Conservation (phyloP, 2,797 vertebrate species). For the Erethizon dorsatum region DNA sequence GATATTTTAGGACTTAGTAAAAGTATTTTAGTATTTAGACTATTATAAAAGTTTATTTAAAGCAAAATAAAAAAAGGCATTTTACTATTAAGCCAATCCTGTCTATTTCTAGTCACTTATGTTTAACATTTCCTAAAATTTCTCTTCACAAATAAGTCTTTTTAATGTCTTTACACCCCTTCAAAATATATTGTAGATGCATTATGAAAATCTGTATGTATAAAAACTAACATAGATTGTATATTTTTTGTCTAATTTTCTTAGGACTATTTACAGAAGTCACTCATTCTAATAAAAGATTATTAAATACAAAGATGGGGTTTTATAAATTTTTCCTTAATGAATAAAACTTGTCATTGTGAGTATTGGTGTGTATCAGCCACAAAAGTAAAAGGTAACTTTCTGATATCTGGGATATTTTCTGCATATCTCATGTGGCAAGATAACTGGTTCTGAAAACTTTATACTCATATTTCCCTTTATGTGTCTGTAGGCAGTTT, state of each 20-base stretch:
- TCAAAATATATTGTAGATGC: not conserved
- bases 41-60: not conserved
- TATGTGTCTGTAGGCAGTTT: not conserved
- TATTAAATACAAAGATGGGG: not conserved
- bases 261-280: not conserved
- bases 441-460: not conserved
- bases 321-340: not conserved
- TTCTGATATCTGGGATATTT: not conserved
- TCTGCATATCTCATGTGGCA: not conserved
- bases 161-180: not conserved
- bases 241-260: not conserved
- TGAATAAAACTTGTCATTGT: not conserved
- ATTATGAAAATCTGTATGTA: not conserved
- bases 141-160: not conserved
- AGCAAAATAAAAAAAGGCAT: not conserved
- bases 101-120: not conserved
- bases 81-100: not conserved
- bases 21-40: no score
- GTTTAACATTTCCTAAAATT: not conserved
- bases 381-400: not conserved
- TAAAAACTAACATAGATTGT: not conserved
- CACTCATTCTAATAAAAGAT: not conserved
- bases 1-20: no score
- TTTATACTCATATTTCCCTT: not conserved
- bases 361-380: not conserved